Evolutionary conservation across 2,888 invertebrate genomes (phyloP).

Genomic region (Zhuqinia jingwanae): DNA sequence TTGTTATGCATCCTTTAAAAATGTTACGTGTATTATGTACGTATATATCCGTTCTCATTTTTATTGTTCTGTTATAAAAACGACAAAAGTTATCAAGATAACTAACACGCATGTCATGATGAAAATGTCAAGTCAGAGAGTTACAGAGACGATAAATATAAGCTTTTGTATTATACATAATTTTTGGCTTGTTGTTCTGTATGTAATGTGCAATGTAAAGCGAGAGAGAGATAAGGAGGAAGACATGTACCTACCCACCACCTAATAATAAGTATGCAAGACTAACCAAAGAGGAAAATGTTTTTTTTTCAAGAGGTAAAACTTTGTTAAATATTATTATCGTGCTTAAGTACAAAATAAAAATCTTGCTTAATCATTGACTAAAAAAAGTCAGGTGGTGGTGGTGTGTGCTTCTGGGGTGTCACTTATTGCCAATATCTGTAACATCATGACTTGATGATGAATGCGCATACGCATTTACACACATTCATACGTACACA

Average conservation of each 20-base stretch:
- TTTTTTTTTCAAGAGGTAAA: neutral
- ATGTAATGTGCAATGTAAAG: neutral
- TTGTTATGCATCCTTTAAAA: conserved; percentile 4
- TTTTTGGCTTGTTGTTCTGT: neutral
- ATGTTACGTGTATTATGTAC: conserved; percentile 6
- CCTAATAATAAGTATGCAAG: neutral
- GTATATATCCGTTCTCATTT: neutral
- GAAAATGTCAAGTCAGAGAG: conserved; percentile 27
- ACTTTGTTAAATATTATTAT: neutral
- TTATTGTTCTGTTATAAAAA: conserved; percentile 42
- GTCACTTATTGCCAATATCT: neutral
- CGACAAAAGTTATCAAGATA: conserved; percentile 60
- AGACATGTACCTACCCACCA: neutral
- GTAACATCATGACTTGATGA: neutral
- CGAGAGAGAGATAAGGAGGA: conserved; percentile 10
- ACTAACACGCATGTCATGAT: conserved; percentile 28
- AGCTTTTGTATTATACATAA: neutral
- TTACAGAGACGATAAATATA: neutral
- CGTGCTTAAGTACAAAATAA: neutral
- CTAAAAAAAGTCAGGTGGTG: conserved; percentile 19
- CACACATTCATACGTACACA: too few species aligned
- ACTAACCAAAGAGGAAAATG: neutral
- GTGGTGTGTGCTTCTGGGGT: neutral
- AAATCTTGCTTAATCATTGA: conserved; percentile 64
- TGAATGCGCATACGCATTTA: too few species aligned